Conservation (phyloP, 2,113 vertebrate genomes). For the Neoarius graeffei region DNA sequence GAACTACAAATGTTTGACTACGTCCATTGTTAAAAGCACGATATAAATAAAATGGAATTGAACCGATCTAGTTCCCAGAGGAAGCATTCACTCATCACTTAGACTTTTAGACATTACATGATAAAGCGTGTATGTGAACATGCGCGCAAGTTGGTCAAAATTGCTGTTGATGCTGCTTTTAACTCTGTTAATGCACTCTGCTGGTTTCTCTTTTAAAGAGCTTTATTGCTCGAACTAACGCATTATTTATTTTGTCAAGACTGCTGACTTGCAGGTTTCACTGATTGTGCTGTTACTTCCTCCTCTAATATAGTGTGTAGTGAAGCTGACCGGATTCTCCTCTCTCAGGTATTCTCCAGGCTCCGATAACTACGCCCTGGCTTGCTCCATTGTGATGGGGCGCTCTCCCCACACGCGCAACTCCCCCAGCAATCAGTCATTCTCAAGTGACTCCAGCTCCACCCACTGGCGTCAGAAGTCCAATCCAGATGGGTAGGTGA, state of each 20-base stretch:
- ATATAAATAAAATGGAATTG: background rate
- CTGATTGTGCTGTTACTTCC: background rate
- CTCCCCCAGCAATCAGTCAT: constrained; percentile 93
- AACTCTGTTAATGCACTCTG: constrained; percentile 3
- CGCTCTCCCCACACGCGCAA: constrained; percentile 92
- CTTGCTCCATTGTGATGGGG: constrained; percentile 87
- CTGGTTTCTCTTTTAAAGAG: background rate
- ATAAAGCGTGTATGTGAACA: background rate
- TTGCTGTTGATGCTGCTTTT: background rate
- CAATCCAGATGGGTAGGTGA: constrained; percentile 92
- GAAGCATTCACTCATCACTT: background rate
- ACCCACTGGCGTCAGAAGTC: constrained; percentile 94
- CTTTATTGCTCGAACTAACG: background rate
- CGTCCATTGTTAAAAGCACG: background rate
- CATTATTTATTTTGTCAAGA: background rate
- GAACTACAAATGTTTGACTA: no score
- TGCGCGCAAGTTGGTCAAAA: background rate
- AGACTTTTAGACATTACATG: constrained; percentile 3
- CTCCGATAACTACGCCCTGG: constrained; percentile 90
- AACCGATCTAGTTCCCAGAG: background rate
- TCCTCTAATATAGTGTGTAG: background rate
- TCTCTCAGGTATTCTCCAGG: constrained; percentile 86
- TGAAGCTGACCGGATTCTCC: background rate
- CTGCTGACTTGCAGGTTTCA: background rate
- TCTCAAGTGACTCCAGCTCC: constrained; percentile 90